phyloP scores from a whole-genome alignment of 2,888 invertebrate species.

The Eupithecia insigniata region DNA sequence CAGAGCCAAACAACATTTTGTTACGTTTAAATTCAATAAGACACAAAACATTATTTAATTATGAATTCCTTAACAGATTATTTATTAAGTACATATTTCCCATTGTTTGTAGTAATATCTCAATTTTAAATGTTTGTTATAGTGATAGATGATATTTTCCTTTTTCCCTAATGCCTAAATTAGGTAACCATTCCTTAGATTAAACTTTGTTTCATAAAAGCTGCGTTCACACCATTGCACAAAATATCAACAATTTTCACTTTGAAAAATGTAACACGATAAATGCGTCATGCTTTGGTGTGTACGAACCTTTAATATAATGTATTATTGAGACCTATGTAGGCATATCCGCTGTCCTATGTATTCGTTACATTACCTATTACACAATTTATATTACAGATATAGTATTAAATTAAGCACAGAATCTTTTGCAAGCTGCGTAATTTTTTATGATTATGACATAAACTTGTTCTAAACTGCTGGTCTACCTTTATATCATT shows the following conservation, averaged over 20 bases:
- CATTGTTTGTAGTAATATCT: neutral
- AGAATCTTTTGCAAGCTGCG: conserved; percentile 19
- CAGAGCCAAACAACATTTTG: neutral
- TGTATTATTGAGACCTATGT: conserved; percentile 31
- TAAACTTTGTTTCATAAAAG: conserved; percentile 22
- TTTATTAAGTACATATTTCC: neutral
- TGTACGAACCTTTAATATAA: conserved; percentile 17
- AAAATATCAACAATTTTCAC: neutral
- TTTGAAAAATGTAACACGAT: neutral
- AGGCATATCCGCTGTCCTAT: conserved; percentile 37
- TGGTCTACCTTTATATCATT: neutral
- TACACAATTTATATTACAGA: conserved; percentile 31
- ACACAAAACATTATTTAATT: too few species aligned
- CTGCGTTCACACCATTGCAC: conserved; percentile 28
- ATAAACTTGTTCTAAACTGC: neutral
- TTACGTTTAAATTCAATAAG: neutral
- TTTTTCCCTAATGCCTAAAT: conserved; percentile 30
- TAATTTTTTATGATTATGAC: neutral
- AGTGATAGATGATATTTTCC: neutral
- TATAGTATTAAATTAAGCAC: conserved; percentile 39
- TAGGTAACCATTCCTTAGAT: conserved; percentile 58
- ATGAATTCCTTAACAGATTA: too few species aligned
- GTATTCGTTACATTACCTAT: conserved; percentile 41
- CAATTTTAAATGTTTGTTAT: neutral
- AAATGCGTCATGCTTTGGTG: conserved; percentile 19